Conservation (phyloP, 2,888 invertebrate species). For the Orthosia gracilis region DNA sequence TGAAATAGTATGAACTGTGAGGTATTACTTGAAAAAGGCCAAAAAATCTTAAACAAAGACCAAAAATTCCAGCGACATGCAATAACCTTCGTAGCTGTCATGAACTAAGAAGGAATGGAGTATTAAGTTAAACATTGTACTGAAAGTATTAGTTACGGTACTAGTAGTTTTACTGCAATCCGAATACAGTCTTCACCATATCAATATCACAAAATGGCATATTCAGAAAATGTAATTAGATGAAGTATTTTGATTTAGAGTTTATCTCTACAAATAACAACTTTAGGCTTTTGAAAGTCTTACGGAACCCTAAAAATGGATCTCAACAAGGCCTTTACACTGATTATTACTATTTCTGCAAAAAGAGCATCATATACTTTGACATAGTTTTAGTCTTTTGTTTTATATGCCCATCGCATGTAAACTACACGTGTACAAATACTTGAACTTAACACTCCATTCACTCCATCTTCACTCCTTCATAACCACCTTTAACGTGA, state of each 20-base stretch:
- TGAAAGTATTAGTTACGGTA: neutral
- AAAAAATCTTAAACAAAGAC: conserved; percentile 39
- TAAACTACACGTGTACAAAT: neutral
- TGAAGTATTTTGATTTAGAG: no score
- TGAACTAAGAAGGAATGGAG: conserved; percentile 37
- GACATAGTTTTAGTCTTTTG: no score
- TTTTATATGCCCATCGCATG: neutral
- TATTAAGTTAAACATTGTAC: neutral
- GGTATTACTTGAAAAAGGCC: conserved; percentile 34
- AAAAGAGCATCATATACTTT: no score
- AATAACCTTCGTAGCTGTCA: conserved; percentile 31
- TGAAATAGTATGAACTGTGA: conserved; percentile 13
- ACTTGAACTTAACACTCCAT: conserved; percentile 22
- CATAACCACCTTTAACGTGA: conserved; percentile 74
- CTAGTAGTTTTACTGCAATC: no score
- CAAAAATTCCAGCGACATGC: conserved; percentile 23
- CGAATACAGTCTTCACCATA: no score
- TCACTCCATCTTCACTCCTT: conserved; percentile 5
- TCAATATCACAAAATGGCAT: neutral
- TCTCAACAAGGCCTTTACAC: no score
- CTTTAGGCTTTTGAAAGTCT: no score
- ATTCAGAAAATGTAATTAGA: no score
- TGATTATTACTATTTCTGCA: no score
- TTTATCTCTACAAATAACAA: no score
- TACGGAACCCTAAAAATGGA: no score